Evolutionary conservation across 1,140 invertebrate species (phyloP).

Genomic region (Bradysia coprophila): DNA sequence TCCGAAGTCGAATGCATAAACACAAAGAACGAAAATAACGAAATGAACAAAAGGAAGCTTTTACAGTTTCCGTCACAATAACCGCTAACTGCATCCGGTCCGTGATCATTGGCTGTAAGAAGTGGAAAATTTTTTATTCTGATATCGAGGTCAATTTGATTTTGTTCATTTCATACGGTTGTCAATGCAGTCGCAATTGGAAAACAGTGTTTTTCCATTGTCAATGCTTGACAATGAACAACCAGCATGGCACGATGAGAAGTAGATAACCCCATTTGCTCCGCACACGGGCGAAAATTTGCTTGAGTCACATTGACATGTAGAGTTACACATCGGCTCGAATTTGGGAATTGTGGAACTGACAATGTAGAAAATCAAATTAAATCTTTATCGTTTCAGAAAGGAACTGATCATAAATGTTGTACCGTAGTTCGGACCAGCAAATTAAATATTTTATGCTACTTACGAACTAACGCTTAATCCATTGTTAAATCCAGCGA

Average conservation of each 20-base stretch:
- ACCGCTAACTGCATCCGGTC: constrained; percentile 40
- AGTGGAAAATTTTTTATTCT: too few species aligned
- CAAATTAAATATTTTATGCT: too few species aligned
- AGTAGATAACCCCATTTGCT: constrained; percentile 57
- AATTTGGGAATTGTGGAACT: constrained; percentile 14
- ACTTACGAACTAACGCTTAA: neutral
- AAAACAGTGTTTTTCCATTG: constrained; percentile 49
- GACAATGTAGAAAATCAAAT: too few species aligned
- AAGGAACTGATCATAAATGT: too few species aligned
- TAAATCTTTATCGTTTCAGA: too few species aligned
- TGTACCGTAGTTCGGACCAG: too few species aligned
- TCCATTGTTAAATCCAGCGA: constrained; percentile 40
- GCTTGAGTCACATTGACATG: constrained; percentile 50
- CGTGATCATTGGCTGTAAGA: constrained; percentile 5
- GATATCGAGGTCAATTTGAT: too few species aligned
- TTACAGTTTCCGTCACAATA: constrained; percentile 61
- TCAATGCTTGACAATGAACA: constrained; percentile 44
- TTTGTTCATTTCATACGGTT: too few species aligned
- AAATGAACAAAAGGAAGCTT: constrained; percentile 66
- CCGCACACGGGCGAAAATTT: constrained; percentile 73
- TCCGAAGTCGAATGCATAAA: constrained; percentile 84
- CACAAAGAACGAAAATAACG: constrained; percentile 72
- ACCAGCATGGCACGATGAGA: constrained; percentile 77
- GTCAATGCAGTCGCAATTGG: constrained; percentile 59
- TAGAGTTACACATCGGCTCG: constrained; percentile 40